Conservation (phyloP, 2,797 vertebrate species). For the Etheostoma perlongum region DNA sequence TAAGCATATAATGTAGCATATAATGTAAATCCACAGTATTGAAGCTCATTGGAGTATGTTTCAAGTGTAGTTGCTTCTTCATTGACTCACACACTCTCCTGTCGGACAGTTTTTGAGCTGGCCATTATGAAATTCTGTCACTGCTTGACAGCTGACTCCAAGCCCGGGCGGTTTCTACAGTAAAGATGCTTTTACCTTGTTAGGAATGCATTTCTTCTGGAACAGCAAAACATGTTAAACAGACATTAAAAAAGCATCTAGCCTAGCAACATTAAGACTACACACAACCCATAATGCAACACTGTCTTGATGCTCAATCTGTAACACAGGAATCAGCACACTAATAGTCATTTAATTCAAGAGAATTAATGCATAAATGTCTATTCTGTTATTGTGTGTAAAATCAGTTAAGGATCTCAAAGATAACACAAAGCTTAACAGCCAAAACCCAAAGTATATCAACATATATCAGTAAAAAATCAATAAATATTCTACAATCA, state of each 20-base stretch:
- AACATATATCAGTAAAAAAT: neutral
- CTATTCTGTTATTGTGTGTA: neutral
- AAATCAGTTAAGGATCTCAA: neutral
- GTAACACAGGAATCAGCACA: neutral
- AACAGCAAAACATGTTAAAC: neutral
- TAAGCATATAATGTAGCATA: no score
- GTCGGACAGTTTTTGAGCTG: neutral
- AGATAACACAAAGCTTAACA: conserved; percentile 2
- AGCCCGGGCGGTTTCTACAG: neutral
- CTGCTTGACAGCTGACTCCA: conserved; percentile 7
- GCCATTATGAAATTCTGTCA: neutral
- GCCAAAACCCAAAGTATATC: neutral
- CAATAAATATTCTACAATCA: no score
- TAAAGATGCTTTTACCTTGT: neutral
- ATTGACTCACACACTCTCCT: neutral
- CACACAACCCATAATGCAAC: neutral
- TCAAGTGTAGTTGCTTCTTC: conserved; percentile 15
- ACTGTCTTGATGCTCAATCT: neutral
- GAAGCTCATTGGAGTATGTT: conserved; percentile 1
- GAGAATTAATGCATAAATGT: neutral
- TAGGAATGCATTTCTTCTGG: conserved; percentile 11
- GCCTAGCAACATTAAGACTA: neutral
- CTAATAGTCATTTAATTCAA: neutral
- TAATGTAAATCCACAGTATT: conserved; percentile 4
- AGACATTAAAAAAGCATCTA: neutral